These are phyloP conservation scores for Oscheius onirici DNA, from an alignment of 2,888 invertebrate species.

Conservation along the genomic window DNA sequence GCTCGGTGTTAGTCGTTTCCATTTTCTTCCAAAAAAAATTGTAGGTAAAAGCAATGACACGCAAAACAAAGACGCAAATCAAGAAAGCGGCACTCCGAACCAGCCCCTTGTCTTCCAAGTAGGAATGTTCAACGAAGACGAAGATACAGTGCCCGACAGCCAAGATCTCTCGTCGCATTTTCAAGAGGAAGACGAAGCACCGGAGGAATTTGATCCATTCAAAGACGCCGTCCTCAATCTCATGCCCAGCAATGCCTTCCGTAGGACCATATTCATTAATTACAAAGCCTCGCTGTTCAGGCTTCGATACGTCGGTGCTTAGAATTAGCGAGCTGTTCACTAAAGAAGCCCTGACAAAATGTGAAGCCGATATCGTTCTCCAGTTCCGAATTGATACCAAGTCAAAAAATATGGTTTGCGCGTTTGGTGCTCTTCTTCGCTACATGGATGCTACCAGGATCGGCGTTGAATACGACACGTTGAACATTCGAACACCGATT, in stretches of 20 bases:
- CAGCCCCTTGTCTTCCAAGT: background rate
- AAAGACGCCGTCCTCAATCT: constrained; percentile 38
- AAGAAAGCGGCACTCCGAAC: background rate
- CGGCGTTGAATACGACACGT: constrained; percentile 62
- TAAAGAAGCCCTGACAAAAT: constrained; percentile 32
- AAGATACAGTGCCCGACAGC: background rate
- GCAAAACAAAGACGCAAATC: background rate
- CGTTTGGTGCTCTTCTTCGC: constrained; percentile 65
- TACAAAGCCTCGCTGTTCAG: constrained; percentile 28
- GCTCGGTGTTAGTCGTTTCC: background rate
- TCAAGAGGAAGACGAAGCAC: constrained; percentile 20
- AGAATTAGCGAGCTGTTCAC: constrained; percentile 42
- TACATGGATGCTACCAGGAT: constrained; percentile 62
- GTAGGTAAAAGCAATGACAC: background rate
- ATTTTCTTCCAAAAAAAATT: background rate
- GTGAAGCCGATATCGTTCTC: constrained; percentile 39
- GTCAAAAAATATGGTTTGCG: constrained; percentile 52
- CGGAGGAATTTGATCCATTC: constrained; percentile 27
- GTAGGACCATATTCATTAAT: constrained; percentile 30
- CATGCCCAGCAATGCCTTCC: constrained; percentile 44
- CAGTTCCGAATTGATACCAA: constrained; percentile 51
- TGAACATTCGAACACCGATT: constrained; percentile 52
- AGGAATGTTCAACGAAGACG: background rate
- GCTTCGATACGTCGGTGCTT: constrained; percentile 37
- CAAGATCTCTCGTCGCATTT: background rate